Evolutionary conservation across 2,113 vertebrate species (phyloP), one percentile per base, ranked within the genome.

Genomic region (Prunella fulvescens): DNA sequence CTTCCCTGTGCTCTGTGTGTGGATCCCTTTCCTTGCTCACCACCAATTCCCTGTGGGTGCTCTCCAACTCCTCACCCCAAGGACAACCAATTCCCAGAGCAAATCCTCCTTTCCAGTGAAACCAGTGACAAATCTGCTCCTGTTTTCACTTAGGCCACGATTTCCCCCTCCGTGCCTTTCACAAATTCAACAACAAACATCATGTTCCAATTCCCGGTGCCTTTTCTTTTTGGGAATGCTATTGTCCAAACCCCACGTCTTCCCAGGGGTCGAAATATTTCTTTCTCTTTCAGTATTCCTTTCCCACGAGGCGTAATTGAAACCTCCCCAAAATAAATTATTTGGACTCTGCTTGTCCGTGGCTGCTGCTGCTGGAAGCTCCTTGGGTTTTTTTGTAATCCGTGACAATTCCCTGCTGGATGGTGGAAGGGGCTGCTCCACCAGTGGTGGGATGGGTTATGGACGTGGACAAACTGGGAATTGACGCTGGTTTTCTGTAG

Each of bases 261-360:
- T 66, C 66, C 67, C 48, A 20, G 37, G 93, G 81, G 35, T 58
- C 42, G 39, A 45, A 79, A 45, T 60, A 29, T 87, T 95, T 91
- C 91, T 78, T 94, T 71, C 83, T 71, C 72, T 92, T 78, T 84
- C 78, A 79, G n/a, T 76, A 64, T 87, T 74, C 11, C 78, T 93
- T 93, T 92, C 95, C 94, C 94, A 91, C 10, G 29, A 95, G 86
- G 66, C 47, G 1, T 82, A 82, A 91, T 88, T 87, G 89, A 91
- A 97, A 95, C 73, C 65, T 95, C 70, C 60, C 87, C 81, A 90
- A 92, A 83, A 83, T 66, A 78, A 96, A 92, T 90, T 40, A 78
- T 94, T 92, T 86, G 73, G 62, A 31, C 62, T 82, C 24, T 14
- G 35, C 66, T 93, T 42, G n/a, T 62, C 81, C 51, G 25, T 92